These are phyloP conservation scores for Helicoverpa assulta DNA, from an alignment of 2,888 invertebrate genomes.

Conservation along the genomic window DNA sequence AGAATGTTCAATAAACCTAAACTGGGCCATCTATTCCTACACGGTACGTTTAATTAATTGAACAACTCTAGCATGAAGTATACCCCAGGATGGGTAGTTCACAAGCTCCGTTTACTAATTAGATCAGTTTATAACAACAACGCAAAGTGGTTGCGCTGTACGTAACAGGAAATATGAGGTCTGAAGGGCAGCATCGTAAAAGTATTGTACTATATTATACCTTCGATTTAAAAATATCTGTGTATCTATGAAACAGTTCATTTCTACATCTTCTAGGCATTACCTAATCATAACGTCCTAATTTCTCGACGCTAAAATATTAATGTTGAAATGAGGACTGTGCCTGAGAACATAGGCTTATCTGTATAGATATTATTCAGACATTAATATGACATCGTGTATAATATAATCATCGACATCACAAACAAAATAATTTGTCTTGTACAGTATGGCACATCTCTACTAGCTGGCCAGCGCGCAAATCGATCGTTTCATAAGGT, in stretches of 20 bases:
- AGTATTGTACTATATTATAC: conserved; percentile 42
- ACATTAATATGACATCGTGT: too few species aligned
- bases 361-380: too few species aligned
- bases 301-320: conserved; percentile 22
- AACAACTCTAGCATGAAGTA: conserved; percentile 38
- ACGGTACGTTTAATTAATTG: conserved; percentile 41
- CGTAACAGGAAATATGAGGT: conserved; percentile 43
- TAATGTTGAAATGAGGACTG: conserved; percentile 42
- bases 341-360: background rate
- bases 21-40: conserved; percentile 17
- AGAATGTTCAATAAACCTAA: conserved; percentile 14
- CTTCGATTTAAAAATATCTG: conserved; percentile 48
- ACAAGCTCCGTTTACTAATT: conserved; percentile 55
- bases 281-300: conserved; percentile 36
- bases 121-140: conserved; percentile 53
- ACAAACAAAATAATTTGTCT: background rate
- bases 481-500: conserved; percentile 2
- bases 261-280: conserved; percentile 18
- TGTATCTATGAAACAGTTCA: conserved; percentile 16
- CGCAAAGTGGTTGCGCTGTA: conserved; percentile 35
- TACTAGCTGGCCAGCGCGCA: background rate
- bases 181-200: conserved; percentile 49
- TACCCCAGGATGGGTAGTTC: conserved; percentile 30
- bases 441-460: background rate
- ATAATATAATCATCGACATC: conserved; percentile 1